Conservation (phyloP, 2,797 vertebrate genomes). For the Psittacula echo region DNA sequence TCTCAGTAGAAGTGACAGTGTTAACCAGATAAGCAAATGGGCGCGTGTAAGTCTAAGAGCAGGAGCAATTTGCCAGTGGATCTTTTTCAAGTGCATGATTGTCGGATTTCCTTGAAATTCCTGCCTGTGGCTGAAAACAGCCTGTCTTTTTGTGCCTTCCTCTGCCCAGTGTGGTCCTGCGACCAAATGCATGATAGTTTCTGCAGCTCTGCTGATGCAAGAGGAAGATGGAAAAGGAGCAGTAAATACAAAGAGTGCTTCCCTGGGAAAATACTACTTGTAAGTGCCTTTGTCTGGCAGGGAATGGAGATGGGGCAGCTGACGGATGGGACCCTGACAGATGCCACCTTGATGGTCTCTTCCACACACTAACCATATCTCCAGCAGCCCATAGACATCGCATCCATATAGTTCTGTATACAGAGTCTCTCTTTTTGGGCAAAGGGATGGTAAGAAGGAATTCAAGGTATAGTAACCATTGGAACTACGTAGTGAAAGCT, state of each 20-base stretch:
- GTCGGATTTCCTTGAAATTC: conserved; percentile 1
- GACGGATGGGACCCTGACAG: neutral
- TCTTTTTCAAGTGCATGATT: neutral
- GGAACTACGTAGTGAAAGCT: neutral
- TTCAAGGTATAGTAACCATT: neutral
- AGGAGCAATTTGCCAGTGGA: conserved; percentile 1
- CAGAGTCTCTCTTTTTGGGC: neutral
- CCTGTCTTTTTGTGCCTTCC: neutral
- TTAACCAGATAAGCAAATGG: conserved; percentile 64
- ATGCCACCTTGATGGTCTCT: neutral
- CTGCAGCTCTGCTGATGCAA: neutral
- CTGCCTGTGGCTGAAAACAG: neutral
- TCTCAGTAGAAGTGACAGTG: conserved; percentile 44
- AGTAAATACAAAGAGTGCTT: neutral
- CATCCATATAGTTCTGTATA: neutral
- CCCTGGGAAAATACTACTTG: neutral
- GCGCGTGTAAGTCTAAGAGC: conserved; percentile 13
- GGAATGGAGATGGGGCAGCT: neutral
- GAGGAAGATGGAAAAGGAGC: neutral
- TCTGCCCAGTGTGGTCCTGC: neutral
- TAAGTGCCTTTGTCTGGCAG: neutral
- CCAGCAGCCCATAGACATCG: neutral
- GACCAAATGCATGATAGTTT: neutral
- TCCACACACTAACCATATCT: neutral
- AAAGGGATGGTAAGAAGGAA: neutral